Percentiles rank a stretch among this genome's conserved stretches.
Evolutionary conservation across 2,888 invertebrate genomes (phyloP).

Genomic region (Pristionchus arcanus): DNA sequence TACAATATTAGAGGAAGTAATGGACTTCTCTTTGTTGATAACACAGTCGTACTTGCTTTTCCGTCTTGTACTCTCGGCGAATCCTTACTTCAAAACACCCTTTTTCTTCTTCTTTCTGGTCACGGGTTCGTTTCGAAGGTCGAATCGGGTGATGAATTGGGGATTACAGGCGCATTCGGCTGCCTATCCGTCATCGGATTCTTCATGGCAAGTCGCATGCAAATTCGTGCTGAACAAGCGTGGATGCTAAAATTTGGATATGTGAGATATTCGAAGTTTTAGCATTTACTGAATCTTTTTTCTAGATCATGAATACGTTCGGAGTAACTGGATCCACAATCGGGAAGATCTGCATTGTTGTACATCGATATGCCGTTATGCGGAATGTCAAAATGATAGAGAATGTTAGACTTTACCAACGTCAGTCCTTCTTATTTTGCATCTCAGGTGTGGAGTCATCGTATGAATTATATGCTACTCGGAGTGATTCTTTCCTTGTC

Average conservation of each 20-base stretch:
- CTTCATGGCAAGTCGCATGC: background rate
- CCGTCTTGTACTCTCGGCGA: background rate
- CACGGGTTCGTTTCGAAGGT: background rate
- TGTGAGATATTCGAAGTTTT: background rate
- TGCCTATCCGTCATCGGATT: background rate
- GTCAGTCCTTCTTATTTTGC: no score
- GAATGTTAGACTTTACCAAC: background rate
- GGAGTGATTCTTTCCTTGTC: background rate
- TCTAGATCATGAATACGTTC: background rate
- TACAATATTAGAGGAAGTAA: background rate
- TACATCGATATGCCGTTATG: background rate
- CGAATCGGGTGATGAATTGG: no score
- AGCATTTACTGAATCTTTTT: no score
- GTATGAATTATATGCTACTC: background rate
- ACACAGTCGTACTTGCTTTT: background rate
- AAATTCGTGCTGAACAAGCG: background rate
- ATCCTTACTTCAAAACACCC: background rate
- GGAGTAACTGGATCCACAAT: constrained; percentile 2
- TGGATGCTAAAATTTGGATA: background rate
- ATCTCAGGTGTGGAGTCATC: constrained; percentile 14
- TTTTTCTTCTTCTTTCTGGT: background rate
- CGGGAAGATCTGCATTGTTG: background rate
- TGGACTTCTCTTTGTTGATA: background rate
- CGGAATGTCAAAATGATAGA: background rate
- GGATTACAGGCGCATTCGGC: background rate